Percentiles rank a stretch among this genome's conserved stretches.
These are phyloP conservation scores for Aphaenogaster floridana DNA, from an alignment of 1,140 invertebrate genomes.

Conservation along the genomic window DNA sequence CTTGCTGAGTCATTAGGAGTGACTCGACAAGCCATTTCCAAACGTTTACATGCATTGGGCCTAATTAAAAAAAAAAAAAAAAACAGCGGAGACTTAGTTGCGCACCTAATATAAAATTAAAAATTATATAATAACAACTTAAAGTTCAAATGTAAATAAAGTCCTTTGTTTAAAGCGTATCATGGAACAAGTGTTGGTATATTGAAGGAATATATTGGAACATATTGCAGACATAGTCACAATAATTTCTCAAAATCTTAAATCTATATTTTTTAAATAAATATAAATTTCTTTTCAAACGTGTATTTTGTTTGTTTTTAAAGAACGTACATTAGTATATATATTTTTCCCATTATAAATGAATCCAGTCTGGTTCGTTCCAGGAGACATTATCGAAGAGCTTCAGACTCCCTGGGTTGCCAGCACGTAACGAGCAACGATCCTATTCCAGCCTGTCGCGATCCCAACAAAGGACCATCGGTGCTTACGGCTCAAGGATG, in stretches of 20 bases:
- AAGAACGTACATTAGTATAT: neutral
- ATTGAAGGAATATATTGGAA: neutral
- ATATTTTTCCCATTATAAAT: neutral
- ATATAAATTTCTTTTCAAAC: neutral
- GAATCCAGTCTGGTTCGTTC: neutral
- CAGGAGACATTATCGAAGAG: constrained; percentile 83
- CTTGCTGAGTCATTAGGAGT: too few relatives aligned
- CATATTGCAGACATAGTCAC: neutral
- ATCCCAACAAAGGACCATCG: constrained; percentile 79
- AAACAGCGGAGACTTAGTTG: too few relatives aligned
- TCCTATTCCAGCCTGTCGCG: constrained; percentile 84
- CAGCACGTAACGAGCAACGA: constrained; percentile 76
- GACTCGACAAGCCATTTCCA: too few relatives aligned
- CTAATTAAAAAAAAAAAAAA: too few relatives aligned
- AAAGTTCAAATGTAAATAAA: too few relatives aligned
- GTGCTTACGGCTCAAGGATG: constrained; percentile 78
- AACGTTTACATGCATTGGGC: too few relatives aligned
- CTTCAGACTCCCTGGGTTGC: constrained; percentile 77
- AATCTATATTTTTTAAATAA: neutral
- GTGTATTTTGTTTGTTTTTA: neutral
- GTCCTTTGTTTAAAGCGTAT: neutral
- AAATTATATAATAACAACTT: too few relatives aligned
- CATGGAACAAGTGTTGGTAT: neutral
- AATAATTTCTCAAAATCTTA: neutral
- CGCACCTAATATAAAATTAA: too few relatives aligned